phyloP scores from a whole-genome alignment of 2,888 invertebrate species.

The Drosophila mercatorum region DNA sequence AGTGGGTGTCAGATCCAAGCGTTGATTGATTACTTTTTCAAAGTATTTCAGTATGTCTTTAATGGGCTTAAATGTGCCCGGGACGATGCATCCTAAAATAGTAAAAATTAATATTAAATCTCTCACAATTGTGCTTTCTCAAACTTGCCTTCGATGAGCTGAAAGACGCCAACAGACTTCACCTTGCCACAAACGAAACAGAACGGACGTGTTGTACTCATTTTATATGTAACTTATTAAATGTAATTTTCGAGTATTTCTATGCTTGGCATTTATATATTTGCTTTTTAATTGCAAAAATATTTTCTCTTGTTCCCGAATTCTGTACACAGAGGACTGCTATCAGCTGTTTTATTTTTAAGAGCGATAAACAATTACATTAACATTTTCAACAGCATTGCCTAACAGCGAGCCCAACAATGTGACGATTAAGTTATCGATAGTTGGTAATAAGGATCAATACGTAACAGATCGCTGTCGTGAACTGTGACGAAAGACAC shows the following conservation, averaged over 20 bases:
- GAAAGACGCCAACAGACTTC: conserved; percentile 66
- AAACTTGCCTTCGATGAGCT: conserved; percentile 47
- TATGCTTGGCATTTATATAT: not conserved
- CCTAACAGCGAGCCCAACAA: conserved; percentile 1
- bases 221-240: conserved; percentile 4
- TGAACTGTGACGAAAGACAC: not conserved
- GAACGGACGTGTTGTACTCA: conserved; percentile 50
- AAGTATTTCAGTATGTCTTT: conserved; percentile 68
- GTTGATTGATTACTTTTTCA: conserved; percentile 67
- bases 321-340: conserved; percentile 37
- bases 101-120: not conserved
- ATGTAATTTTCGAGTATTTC: not conserved
- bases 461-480: not conserved
- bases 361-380: conserved; percentile 11
- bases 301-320: conserved; percentile 29
- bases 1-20: conserved; percentile 54
- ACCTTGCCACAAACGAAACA: conserved; percentile 67
- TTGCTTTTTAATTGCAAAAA: not conserved
- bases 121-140: not conserved
- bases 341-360: conserved; percentile 32
- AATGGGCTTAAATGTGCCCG: conserved; percentile 67
- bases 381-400: conserved; percentile 1
- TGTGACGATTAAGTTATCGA: not conserved
- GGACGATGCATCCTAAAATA: conserved; percentile 66
- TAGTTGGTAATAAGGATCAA: not conserved